Percentiles rank a stretch among this genome's conserved stretches.
These are phyloP conservation scores for Augiades crinisus DNA, from an alignment of 2,888 invertebrate species.

Conservation along the genomic window DNA sequence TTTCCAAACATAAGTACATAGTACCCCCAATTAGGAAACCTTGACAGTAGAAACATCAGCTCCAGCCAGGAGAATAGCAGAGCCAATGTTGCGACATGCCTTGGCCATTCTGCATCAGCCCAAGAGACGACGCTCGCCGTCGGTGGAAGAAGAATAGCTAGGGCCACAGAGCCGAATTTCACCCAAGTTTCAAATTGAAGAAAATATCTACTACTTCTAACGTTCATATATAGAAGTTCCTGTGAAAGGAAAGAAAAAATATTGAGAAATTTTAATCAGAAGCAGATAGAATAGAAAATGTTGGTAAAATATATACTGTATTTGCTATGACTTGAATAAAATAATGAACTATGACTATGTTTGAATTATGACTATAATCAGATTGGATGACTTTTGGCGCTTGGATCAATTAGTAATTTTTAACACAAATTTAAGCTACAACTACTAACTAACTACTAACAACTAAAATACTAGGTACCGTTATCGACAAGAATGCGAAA, in stretches of 20 bases:
- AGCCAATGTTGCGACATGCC: conserved; percentile 76
- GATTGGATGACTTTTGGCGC: no score
- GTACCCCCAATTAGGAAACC: conserved; percentile 81
- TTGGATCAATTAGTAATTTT: no score
- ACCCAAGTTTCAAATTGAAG: conserved; percentile 80
- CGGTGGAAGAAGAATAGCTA: conserved; percentile 66
- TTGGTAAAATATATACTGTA: no score
- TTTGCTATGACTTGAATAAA: no score
- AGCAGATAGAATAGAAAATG: no score
- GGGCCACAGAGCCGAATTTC: conserved; percentile 71
- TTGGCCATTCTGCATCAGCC: conserved; percentile 57
- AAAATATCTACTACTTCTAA: conserved; percentile 73
- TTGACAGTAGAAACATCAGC: conserved; percentile 79
- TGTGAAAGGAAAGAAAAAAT: conserved; percentile 41
- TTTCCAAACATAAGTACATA: conserved; percentile 83
- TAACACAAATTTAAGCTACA: no score
- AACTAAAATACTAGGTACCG: no score
- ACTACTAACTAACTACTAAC: no score
- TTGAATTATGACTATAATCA: no score
- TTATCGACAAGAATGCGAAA: no score
- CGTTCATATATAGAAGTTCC: conserved; percentile 78
- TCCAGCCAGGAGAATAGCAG: conserved; percentile 79
- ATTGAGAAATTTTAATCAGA: no score
- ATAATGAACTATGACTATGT: no score
- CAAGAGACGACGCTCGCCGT: conserved; percentile 46